Percentiles rank a stretch among this genome's conserved stretches.
phyloP scores from a whole-genome alignment of 2,113 vertebrate species.

The Callocephalon fimbriatum region DNA sequence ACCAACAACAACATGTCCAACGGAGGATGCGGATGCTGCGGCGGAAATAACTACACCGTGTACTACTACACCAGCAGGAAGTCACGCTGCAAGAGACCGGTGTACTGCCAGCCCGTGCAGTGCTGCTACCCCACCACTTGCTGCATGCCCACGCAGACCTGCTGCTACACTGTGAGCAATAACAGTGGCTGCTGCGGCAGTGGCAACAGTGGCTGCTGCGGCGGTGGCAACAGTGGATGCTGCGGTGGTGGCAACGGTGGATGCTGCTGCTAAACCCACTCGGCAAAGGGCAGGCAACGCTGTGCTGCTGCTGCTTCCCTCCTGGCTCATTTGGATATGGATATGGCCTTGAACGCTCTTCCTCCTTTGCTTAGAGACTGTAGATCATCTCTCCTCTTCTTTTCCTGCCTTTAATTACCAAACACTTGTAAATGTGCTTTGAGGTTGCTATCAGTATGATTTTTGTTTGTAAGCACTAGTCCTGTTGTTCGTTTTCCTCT shows the following conservation, averaged over 20 bases:
- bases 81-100: not conserved
- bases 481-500: not conserved
- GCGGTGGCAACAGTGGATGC: fast-evolving
- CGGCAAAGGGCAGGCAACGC: too few relatives aligned
- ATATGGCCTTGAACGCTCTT: fast-evolving
- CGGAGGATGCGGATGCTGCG: not conserved
- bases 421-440: fast-evolving
- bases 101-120: not conserved
- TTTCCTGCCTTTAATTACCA: not conserved
- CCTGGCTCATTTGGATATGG: fast-evolving
- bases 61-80: not conserved
- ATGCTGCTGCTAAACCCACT: not conserved
- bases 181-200: fast-evolving
- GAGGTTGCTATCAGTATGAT: not conserved
- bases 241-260: not conserved
- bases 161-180: not conserved
- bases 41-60: not conserved
- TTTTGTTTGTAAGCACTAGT: fast-evolving
- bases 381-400: not conserved
- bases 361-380: not conserved
- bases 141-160: not conserved
- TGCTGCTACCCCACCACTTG: not conserved
- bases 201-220: fast-evolving
- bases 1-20: not conserved
- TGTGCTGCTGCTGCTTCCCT: not conserved